Evolutionary conservation across 2,113 vertebrate species (phyloP).

Genomic region (Machaerirhynchus nigripectus): DNA sequence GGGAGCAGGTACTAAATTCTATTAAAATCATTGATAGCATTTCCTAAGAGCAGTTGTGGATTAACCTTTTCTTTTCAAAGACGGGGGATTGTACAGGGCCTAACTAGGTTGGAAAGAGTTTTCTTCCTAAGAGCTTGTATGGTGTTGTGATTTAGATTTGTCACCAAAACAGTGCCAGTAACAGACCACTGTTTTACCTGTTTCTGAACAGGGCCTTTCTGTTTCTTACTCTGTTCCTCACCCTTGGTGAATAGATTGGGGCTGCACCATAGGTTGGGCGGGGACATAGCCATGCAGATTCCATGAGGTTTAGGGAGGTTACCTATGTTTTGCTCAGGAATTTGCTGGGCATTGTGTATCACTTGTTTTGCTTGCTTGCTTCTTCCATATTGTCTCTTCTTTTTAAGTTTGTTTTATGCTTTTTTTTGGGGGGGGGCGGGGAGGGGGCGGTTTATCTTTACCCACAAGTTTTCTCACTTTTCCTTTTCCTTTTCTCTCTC

Average conservation of each 20-base stretch:
- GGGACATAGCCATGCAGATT: neutral
- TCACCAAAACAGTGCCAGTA: neutral
- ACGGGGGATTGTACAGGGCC: neutral
- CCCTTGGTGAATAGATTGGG: neutral
- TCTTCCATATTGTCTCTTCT: neutral
- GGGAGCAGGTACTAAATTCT: neutral
- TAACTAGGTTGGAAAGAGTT: neutral
- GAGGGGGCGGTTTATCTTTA: no score
- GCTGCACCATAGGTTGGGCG: neutral
- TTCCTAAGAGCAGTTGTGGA: neutral
- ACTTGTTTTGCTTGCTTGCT: neutral
- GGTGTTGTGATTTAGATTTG: neutral
- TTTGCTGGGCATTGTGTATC: accelerated
- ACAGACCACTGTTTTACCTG: neutral
- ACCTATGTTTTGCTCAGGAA: neutral
- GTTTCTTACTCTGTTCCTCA: neutral
- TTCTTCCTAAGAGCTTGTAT: neutral
- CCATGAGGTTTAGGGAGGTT: neutral
- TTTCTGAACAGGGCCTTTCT: neutral
- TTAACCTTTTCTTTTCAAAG: neutral
- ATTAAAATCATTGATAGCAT: neutral
- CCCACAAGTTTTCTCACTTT: neutral
- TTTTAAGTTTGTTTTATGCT: neutral
- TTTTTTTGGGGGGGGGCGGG: no score
- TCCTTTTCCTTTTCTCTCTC: neutral